Conservation (phyloP, 2,113 vertebrate genomes). For the Buteo buteo region DNA sequence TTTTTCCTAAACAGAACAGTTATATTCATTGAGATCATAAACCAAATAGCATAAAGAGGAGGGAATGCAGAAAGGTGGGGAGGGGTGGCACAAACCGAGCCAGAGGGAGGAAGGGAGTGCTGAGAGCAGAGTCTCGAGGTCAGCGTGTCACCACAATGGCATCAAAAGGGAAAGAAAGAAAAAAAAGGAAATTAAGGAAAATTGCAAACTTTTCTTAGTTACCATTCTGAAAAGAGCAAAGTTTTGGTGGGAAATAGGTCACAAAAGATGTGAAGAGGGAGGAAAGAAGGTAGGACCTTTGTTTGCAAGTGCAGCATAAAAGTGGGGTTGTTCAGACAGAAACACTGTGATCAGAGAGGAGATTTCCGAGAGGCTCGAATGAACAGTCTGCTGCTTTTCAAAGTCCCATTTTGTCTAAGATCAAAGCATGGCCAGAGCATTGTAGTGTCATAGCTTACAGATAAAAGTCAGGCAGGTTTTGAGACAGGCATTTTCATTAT, state of each 20-base stretch:
- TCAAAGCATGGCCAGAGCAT: not conserved
- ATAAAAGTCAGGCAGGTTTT: not conserved
- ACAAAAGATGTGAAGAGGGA: fast-evolving
- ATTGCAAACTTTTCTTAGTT: not conserved
- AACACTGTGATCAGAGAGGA: constrained; percentile 11
- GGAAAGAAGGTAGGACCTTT: constrained; percentile 4
- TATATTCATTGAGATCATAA: constrained; percentile 25
- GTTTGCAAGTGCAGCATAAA: constrained; percentile 9
- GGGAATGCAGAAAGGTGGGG: not conserved
- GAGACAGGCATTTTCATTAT: not conserved
- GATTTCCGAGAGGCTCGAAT: not conserved
- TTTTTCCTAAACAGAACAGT: constrained; percentile 18
- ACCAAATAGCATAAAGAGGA: constrained; percentile 12
- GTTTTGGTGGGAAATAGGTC: not conserved
- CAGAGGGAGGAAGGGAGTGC: not conserved
- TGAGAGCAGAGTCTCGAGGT: not conserved
- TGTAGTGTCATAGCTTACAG: not conserved
- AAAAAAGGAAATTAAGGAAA: not conserved
- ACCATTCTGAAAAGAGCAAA: not conserved
- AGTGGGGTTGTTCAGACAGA: not conserved
- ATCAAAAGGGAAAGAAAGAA: not conserved
- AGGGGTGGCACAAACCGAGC: not conserved
- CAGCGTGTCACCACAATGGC: not conserved
- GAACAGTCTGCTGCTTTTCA: not conserved
- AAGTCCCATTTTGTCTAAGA: not conserved